Evolutionary conservation across 2,888 invertebrate genomes (phyloP), one percentile per base, ranked within the genome.

Genomic region (Ophion slaviceki): DNA sequence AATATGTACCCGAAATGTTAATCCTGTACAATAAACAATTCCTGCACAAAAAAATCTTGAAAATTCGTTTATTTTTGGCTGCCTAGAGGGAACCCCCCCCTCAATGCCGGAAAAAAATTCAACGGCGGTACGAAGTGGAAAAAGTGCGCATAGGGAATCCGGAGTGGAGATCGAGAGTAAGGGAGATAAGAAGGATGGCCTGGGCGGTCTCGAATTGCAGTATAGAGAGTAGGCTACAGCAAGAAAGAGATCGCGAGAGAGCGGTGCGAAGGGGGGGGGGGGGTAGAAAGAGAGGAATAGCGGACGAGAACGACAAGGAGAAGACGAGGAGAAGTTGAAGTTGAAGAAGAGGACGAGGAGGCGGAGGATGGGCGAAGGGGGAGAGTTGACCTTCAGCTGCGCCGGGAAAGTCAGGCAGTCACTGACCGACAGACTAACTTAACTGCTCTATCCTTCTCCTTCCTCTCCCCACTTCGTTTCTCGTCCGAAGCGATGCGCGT

Each of bases 371-470:
- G 77, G 83, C 88, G 91, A 91, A 91, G 90, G 91, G 92, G 92
- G 92, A 91, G 92, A 92, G 92, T 92, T 93, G 93, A 93, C 93
- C 93, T 93, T 93, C 92, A 93, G 91, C 93, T 90, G 91, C 90
- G 93, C 91, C 93, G 93, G 93, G 93, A 93, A 93, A 94, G 94
- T 93, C 94, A 93, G 92, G 91, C 93, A 93, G 93, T 93, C 94
- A 94, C 93, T 93, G 93, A 94, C 93, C 93, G 94, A 92, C 93
- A 92, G 93, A 93, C 94, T 93, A 93, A 93, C 93, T 93, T 93
- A 93, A 93, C 92, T 92, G 92, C 92, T 92, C 92, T 92, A 91
- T 92, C 92, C 91, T 92, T 91, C 90, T 90, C 89, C 90, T 88
- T 88, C 88, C 88, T 87, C 88, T 87, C 91, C 90, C 90, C 91